phyloP scores from a whole-genome alignment of 2,113 vertebrate genomes.

The Sinocyclocheilus maitianheensis region DNA sequence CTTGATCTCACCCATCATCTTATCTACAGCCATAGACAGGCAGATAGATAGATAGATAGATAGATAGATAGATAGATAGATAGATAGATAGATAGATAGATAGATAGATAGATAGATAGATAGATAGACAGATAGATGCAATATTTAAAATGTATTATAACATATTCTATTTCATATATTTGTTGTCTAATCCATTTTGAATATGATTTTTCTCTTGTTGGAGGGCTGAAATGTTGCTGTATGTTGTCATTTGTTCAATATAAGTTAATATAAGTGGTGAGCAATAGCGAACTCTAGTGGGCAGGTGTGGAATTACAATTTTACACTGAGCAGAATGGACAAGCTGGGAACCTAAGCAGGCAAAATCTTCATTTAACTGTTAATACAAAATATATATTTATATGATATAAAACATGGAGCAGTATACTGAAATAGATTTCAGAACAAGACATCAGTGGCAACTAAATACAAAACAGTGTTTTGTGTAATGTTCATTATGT shows the following conservation, averaged over 20 bases:
- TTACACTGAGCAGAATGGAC: neutral
- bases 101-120: too few relatives aligned
- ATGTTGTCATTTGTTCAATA: neutral
- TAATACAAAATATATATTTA: neutral
- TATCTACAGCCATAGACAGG: slow-evolving; percentile 75
- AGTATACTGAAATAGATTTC: neutral
- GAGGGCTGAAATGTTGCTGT: too few relatives aligned
- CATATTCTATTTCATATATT: too few relatives aligned
- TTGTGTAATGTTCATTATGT: neutral
- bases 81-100: slow-evolving; percentile 17
- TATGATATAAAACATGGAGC: neutral
- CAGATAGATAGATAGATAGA: slow-evolving; percentile 14
- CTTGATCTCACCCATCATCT: slow-evolving; percentile 98
- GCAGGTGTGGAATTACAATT: neutral
- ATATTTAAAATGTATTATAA: too few relatives aligned
- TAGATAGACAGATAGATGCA: too few relatives aligned
- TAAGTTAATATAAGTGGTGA: neutral
- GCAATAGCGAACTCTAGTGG: slow-evolving; percentile 23
- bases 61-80: slow-evolving; percentile 56
- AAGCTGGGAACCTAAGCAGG: neutral
- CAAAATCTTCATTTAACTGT: neutral
- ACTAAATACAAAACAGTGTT: neutral
- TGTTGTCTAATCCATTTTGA: too few relatives aligned
- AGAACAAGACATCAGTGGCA: neutral
- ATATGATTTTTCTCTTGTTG: too few relatives aligned